These are phyloP conservation scores for Orthonevra nobilis DNA, from an alignment of 2,888 invertebrate genomes.

Conservation along the genomic window DNA sequence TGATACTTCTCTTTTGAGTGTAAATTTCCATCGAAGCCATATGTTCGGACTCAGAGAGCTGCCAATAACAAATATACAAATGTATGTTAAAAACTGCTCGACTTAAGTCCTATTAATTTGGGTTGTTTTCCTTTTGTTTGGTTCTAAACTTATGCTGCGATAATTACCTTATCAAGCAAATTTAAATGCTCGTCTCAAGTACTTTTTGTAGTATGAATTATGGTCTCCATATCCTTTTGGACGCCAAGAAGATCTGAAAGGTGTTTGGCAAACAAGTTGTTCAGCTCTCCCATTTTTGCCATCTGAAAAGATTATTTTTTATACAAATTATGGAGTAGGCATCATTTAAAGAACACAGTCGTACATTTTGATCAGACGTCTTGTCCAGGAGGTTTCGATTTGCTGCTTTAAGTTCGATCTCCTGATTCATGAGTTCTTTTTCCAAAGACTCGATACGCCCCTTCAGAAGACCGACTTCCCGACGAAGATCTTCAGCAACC, in stretches of 20 bases:
- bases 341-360: neutral
- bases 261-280: constrained; percentile 78
- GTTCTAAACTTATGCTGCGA: no score
- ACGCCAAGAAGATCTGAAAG: constrained; percentile 78
- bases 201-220: constrained; percentile 79
- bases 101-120: no score
- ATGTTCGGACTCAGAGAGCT: constrained; percentile 77
- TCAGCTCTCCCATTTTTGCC: constrained; percentile 78
- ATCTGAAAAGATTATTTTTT: constrained; percentile 72
- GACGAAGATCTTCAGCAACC: constrained; percentile 88
- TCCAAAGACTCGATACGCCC: constrained; percentile 91
- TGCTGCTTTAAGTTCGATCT: constrained; percentile 87
- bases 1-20: constrained; percentile 72
- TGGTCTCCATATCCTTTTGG: constrained; percentile 80
- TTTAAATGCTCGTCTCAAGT: constrained; percentile 80
- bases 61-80: neutral
- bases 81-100: no score
- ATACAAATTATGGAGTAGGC: neutral
- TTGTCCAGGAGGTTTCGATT: constrained; percentile 79
- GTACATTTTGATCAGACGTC: constrained; percentile 89
- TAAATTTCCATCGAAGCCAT: constrained; percentile 72
- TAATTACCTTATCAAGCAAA: constrained; percentile 77
- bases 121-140: no score
- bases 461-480: constrained; percentile 86
- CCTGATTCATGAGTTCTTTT: constrained; percentile 90